A percentile compares a stretch with the other conserved stretches of the same genome.
phyloP scores from a whole-genome alignment of 2,888 invertebrate species.

The Slavum lentiscoides region DNA sequence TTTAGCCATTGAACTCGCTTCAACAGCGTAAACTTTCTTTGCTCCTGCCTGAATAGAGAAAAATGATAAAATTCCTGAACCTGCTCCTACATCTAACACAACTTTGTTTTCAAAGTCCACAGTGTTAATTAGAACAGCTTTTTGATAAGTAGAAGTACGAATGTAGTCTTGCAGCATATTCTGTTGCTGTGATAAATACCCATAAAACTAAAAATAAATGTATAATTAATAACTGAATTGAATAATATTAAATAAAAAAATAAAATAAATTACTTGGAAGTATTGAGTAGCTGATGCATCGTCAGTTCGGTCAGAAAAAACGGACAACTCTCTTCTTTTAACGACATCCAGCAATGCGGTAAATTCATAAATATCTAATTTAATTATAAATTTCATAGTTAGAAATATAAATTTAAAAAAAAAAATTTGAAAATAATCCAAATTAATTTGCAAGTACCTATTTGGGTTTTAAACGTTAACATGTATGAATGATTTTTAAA shows the following conservation, averaged over 20 bases:
- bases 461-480: slow-evolving; percentile 37
- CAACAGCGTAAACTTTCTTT: slow-evolving; percentile 95
- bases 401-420: neutral
- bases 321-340: slow-evolving; percentile 75
- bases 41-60: slow-evolving; percentile 98
- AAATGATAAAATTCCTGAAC: slow-evolving; percentile 97
- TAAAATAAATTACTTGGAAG: slow-evolving; percentile 68
- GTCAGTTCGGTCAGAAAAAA: slow-evolving; percentile 94
- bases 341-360: slow-evolving; percentile 74
- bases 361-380: slow-evolving; percentile 71
- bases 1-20: slow-evolving; percentile 98
- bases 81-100: slow-evolving; percentile 96
- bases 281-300: slow-evolving; percentile 98
- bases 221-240: neutral
- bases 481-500: slow-evolving; percentile 25
- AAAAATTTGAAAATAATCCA: neutral
- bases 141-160: slow-evolving; percentile 96
- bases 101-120: slow-evolving; percentile 90
- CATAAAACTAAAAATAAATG: slow-evolving; percentile 78
- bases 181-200: slow-evolving; percentile 97
- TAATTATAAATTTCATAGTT: slow-evolving; percentile 1
- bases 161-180: slow-evolving; percentile 99
- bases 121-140: slow-evolving; percentile 91
- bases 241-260: neutral
- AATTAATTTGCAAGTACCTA: slow-evolving; percentile 13